Evolutionary conservation across 2,113 vertebrate genomes (phyloP), one percentile per base, ranked within the genome.

Genomic region (Chaetura pelagica): DNA sequence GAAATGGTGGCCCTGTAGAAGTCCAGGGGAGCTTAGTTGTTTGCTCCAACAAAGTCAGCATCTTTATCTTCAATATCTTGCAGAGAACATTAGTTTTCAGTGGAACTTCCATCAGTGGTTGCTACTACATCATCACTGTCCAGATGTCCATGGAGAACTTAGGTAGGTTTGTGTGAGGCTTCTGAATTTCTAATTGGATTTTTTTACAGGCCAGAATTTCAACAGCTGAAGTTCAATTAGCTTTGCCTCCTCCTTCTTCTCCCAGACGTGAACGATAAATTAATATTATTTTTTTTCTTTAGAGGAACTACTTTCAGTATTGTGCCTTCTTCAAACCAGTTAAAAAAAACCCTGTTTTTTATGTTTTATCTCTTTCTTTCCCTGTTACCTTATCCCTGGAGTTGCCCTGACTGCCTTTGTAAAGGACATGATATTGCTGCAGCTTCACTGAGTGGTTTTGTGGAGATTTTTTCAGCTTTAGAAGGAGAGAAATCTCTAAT

Each of bases 311-410:
- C 3, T 66, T 87, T 66, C 44, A 51, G 5, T 26, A 35, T 54
- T 17, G 11, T 26, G 1, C 19, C 7, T 12, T 63, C 11, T 59
- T 75, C 15, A 54, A n/a, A 55, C 10, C 26, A 1, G 34, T 29
- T 2, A 21, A 3, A 55, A 78, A 59, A 20, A 63, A 23, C 0
- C 0, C 8, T 2, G 1, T 40, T 11, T 89, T 67, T 84, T 68
- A 23, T 78, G 7, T 35, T 86, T 46, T 64, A 58, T 67, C 7
- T 69, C 26, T 66, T 87, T 67, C 16, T 51, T 8, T 0, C 2
- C 3, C 4, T 10, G 1, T 42, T 71, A 12, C 9, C 48, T n/a
- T 54, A 89, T 40, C 10, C 26, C 8, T 29, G 7, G 9, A 3
- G 1, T 8, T 48, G 8, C 8, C 24, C 5, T n/a, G 64, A 16